Evolutionary conservation across 2,113 vertebrate genomes (phyloP), one percentile per base, ranked within the genome.

Genomic region (Suncus etruscus): DNA sequence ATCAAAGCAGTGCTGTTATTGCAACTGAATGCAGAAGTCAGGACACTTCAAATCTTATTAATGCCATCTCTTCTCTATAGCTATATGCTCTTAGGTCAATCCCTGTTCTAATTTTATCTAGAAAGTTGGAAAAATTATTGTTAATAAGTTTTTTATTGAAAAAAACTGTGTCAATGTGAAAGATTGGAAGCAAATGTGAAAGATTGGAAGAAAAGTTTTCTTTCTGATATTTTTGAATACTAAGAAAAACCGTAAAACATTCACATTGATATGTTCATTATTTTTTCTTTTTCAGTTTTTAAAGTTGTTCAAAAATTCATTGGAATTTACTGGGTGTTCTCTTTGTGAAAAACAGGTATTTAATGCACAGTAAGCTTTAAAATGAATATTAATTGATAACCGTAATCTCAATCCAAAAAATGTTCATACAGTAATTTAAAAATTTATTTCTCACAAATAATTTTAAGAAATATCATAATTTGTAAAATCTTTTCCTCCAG

Each of bases 191-290:
- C 39, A 39, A 86, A 47, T 91, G 32, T 90, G 61, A 88, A 87
- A 45, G 25, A 81, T 18, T 39, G 85, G 73, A 76, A 93, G 91
- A 18, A 1, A 69, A 10, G 54, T 76, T 80, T 65, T n/a, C 18
- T 66, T 84, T 16, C 24, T 76, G 87, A 31, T 83, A 32, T 70
- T 91, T 87, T 83, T 66, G 80, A 22, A 47, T 74, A 75, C 70
- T 94, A 61, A 84, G 51, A 45, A 88, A 94, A 86, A 65, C 12
- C 24, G 77, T 11, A 25, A 45, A 31, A 84, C 94, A 86, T 88
- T n/a, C 14, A 77, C 83, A 73, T 58, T 47, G 54, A 86, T 1
- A 5, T 58, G 24, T 51, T 85, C 24, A 50, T 86, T 90, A 14
- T 83, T 93, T 91, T 58, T n/a, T 80, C 31, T 8, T 76, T 39